Base-by-base conservation (phyloP, 2,888 invertebrate species). In the Chaetoderma sp. region DNA sequence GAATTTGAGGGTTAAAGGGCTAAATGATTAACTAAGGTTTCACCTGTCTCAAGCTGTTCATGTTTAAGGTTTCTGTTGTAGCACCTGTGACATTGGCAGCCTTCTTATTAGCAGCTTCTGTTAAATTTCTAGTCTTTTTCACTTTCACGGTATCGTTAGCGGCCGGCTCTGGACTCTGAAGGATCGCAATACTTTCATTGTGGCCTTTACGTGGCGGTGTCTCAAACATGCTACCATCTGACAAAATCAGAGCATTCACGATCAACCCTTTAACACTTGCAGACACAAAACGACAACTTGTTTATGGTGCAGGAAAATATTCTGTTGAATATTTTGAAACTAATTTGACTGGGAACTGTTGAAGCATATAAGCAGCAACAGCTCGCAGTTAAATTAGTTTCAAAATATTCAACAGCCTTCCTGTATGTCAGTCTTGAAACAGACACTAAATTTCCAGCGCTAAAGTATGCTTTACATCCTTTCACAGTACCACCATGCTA, bases 71-170 rank as follows among this genome's bases (percentile, higher is more conserved):
- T 25, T 73, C 70, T 8, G 73, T 66, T 32, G 68, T 76, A 21
- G 72, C 67, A 28, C 68, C 65, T 10, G 59, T 42, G 13, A 65
- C 65, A n/a, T n/a, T n/a, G n/a, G n/a, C n/a, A n/a, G n/a, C n/a
- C n/a, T n/a, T n/a, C n/a, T n/a, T n/a, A n/a, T n/a, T n/a, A n/a
- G n/a, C n/a, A n/a, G n/a, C n/a, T n/a, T n/a, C n/a, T n/a, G n/a
- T n/a, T n/a, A 74, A 39, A 45, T 70, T 67, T 65, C 74, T 78
- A 8, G 78, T 77, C 60, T 76, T 79, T 64, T 78, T 79, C 6
- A 80, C 75, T 60, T 81, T 83, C 39, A 68, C 73, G 5, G 83
- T 82, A 61, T 81, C 82, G 74, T 83, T 83, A 57, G 81, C 80
- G 13, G 83, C 82, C 28, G 79, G 77, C 36, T 70, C 72, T 16